Evolutionary conservation across 2,797 vertebrate genomes (phyloP).

Genomic region (Manis pentadactyla): DNA sequence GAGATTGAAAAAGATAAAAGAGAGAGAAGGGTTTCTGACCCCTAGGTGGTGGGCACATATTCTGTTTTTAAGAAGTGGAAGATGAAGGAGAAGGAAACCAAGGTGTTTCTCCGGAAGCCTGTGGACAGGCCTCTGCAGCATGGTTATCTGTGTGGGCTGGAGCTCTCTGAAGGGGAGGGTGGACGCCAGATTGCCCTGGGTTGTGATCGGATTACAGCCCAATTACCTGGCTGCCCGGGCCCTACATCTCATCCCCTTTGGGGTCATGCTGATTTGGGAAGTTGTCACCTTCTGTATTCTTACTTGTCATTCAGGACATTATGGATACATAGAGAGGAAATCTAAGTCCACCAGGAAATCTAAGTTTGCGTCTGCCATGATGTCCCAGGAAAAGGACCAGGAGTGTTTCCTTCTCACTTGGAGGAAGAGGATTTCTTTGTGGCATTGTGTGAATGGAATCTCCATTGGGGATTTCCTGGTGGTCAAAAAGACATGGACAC

Average conservation of each 20-base stretch:
- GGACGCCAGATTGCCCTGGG: neutral
- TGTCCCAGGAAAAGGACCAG: neutral
- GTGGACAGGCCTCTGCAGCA: no score
- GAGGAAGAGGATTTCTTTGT: neutral
- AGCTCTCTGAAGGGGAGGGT: rapidly evolving
- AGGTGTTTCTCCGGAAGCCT: neutral
- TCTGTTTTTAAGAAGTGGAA: neutral
- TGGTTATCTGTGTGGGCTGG: rapidly evolving
- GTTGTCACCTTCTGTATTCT: neutral
- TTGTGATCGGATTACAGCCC: no score
- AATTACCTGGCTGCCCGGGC: neutral
- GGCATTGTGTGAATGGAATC: no score
- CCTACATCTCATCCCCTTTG: neutral
- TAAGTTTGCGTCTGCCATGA: rapidly evolving
- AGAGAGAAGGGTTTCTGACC: neutral
- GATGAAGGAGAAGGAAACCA: neutral
- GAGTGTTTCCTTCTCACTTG: neutral
- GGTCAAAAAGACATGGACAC: neutral
- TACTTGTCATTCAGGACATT: neutral
- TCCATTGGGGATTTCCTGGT: neutral
- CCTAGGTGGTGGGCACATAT: neutral
- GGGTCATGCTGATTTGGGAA: neutral
- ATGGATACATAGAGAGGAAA: neutral
- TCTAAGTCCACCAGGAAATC: neutral
- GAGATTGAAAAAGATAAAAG: neutral